Evolutionary conservation across 2,113 vertebrate genomes (phyloP).

Genomic region (Plotosus lineatus): DNA sequence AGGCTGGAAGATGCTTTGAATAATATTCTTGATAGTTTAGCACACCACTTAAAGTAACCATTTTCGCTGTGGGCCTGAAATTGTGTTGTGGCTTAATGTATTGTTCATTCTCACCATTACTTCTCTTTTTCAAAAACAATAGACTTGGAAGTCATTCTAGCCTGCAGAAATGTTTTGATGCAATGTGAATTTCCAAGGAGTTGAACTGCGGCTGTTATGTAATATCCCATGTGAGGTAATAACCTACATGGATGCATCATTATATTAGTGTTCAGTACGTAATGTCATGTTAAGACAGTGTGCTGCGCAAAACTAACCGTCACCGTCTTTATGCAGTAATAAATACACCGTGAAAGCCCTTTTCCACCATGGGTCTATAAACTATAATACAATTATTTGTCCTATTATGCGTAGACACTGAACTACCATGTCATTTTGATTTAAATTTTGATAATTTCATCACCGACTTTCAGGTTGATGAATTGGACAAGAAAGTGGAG

Average conservation of each 20-base stretch:
- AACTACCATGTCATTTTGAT: not conserved
- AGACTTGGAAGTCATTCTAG: not conserved
- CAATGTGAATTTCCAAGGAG: not conserved
- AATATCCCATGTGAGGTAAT: not conserved
- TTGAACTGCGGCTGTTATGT: not conserved
- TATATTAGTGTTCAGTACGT: not conserved
- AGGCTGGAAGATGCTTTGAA: conserved; percentile 15
- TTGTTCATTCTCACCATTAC: conserved; percentile 1
- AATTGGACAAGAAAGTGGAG: conserved; percentile 39
- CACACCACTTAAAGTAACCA: not conserved
- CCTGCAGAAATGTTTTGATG: not conserved
- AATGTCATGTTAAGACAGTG: not conserved
- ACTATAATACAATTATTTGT: not conserved
- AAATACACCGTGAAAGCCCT: not conserved
- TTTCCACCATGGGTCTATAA: conserved; percentile 15
- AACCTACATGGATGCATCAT: not conserved
- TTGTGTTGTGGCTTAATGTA: not conserved
- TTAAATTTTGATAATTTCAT: conserved; percentile 15
- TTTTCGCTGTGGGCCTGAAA: not conserved
- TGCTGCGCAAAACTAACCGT: not conserved
- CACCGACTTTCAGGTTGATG: conserved; percentile 13
- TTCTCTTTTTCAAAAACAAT: conserved; percentile 12
- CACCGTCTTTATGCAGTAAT: not conserved
- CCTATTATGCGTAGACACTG: not conserved
- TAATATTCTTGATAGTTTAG: conserved; percentile 18